Evolutionary conservation across 2,888 invertebrate genomes (phyloP).

Genomic region (Eristalis intricaria): DNA sequence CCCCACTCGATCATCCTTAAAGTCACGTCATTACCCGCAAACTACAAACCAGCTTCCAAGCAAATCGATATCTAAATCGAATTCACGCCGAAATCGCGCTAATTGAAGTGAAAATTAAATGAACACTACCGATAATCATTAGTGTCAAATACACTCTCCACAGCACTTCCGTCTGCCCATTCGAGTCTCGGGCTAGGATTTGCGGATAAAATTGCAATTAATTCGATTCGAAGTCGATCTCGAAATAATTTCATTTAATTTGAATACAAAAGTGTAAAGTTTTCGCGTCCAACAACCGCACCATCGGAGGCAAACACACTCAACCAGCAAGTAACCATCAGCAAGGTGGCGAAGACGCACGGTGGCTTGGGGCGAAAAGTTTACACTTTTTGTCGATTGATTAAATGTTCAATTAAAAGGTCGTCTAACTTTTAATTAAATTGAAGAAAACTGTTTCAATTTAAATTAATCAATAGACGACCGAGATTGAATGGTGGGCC

Average conservation of each 20-base stretch:
- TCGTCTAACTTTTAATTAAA: slow-evolving; percentile 64
- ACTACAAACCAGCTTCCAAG: too few relatives aligned
- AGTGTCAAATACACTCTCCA: neutral
- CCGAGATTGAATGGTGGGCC: neutral
- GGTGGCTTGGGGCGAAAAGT: slow-evolving; percentile 13
- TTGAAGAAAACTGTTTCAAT: slow-evolving; percentile 57
- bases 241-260: slow-evolving; percentile 19
- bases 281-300: neutral
- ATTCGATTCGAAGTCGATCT: slow-evolving; percentile 9
- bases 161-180: neutral
- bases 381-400: slow-evolving; percentile 51
- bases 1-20: too few relatives aligned
- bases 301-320: neutral
- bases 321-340: neutral
- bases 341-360: neutral
- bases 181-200: neutral
- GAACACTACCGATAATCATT: slow-evolving; percentile 20
- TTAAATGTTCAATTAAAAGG: slow-evolving; percentile 64
- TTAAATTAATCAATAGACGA: slow-evolving; percentile 43
- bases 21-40: too few relatives aligned
- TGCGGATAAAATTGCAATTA: slow-evolving; percentile 19
- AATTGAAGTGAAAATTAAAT: slow-evolving; percentile 6
- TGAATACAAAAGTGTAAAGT: slow-evolving; percentile 24
- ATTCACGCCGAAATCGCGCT: neutral
- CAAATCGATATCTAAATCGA: slow-evolving; percentile 23